Evolutionary conservation across 2,113 vertebrate species (phyloP).

Genomic region (Ciconia maguari): DNA sequence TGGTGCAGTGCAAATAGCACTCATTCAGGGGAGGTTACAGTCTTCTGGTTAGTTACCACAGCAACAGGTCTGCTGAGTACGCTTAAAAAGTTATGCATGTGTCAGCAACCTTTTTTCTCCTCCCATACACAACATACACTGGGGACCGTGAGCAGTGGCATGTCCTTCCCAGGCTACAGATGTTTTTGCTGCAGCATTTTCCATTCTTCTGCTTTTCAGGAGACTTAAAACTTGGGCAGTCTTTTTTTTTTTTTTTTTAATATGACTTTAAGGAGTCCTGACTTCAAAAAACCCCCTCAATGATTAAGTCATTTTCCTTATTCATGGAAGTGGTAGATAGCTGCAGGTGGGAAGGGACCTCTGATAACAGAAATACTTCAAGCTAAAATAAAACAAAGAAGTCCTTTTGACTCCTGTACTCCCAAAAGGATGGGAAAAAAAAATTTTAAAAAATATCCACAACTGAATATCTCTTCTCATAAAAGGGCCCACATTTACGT

Average conservation of each 20-base stretch:
- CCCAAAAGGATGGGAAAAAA: neutral
- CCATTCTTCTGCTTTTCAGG: neutral
- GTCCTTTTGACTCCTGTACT: neutral
- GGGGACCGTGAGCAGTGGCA: neutral
- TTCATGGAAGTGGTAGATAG: neutral
- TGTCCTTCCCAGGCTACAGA: neutral
- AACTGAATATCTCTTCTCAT: neutral
- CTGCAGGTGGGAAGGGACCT: neutral
- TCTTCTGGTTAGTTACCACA: conserved; percentile 56
- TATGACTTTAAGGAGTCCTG: neutral
- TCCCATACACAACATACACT: neutral
- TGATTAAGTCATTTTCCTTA: neutral
- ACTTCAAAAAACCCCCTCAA: neutral
- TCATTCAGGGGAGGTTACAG: neutral
- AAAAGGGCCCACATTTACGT: neutral
- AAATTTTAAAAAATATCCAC: neutral
- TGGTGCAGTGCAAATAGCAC: conserved; percentile 17
- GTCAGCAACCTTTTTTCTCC: neutral
- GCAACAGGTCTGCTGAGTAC: conserved; percentile 59
- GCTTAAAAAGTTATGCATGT: neutral
- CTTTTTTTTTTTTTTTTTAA: neutral
- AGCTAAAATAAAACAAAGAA: neutral
- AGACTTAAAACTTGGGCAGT: neutral
- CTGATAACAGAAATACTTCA: neutral
- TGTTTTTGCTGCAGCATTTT: neutral